Evolutionary conservation across 2,888 invertebrate genomes (phyloP).

Genomic region (Pteria penguin): DNA sequence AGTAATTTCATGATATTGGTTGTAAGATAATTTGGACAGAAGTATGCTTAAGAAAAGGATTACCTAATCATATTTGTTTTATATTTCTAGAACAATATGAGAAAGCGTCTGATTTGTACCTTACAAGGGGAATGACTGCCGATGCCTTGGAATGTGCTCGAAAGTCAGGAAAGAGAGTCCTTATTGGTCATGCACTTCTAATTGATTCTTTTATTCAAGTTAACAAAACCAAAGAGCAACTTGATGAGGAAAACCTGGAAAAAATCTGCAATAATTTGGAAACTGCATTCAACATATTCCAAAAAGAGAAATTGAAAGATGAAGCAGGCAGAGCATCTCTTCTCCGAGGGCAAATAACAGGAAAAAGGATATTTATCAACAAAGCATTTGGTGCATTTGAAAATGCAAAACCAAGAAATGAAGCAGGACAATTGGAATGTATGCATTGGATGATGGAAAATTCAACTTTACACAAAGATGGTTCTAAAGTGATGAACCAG

Average conservation of each 20-base stretch:
- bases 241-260: conserved; percentile 7
- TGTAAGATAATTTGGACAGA: no score
- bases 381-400: conserved; percentile 54
- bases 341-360: conserved; percentile 30
- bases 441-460: conserved; percentile 51
- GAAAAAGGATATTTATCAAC: conserved; percentile 34
- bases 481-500: conserved; percentile 11
- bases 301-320: conserved; percentile 40
- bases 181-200: conserved; percentile 57
- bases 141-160: conserved; percentile 56
- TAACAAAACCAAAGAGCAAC: conserved; percentile 11
- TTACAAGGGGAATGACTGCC: conserved; percentile 51
- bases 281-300: conserved; percentile 47
- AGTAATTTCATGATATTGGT: no score
- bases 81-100: conserved; percentile 49
- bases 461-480: conserved; percentile 8
- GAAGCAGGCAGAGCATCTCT: conserved; percentile 18
- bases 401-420: conserved; percentile 50
- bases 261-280: conserved; percentile 30
- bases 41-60: no score
- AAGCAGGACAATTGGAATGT: conserved; percentile 59
- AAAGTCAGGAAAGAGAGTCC: conserved; percentile 44
- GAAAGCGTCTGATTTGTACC: conserved; percentile 56
- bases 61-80: no score
- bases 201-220: conserved; percentile 52